phyloP scores from a whole-genome alignment of 2,113 vertebrate species.

The Laticauda laticaudata region DNA sequence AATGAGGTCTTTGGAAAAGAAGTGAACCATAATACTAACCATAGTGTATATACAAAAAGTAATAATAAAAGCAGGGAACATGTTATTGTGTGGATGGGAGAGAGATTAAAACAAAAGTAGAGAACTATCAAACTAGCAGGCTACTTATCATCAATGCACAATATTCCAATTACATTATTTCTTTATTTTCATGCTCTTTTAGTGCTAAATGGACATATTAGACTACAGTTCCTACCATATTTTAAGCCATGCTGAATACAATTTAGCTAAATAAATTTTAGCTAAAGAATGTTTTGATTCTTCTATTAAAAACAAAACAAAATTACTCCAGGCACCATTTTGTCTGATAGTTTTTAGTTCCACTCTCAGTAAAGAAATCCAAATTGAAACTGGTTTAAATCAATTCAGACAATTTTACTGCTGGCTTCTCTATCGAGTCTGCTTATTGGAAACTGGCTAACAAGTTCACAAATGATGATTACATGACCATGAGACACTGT shows the following conservation, averaged over 20 bases:
- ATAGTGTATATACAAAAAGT: not conserved
- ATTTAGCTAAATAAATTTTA: not conserved
- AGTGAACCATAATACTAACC: slow-evolving; percentile 19
- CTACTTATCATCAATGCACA: not conserved
- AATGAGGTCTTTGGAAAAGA: not conserved
- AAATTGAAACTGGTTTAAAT: not conserved
- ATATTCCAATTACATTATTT: not conserved
- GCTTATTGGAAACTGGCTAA: not conserved
- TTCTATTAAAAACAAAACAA: not conserved
- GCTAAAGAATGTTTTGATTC: not conserved
- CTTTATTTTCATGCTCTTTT: not conserved
- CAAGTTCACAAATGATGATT: not conserved
- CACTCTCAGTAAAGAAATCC: not conserved
- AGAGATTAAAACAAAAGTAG: not conserved
- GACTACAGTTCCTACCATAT: not conserved
- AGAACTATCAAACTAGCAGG: not conserved
- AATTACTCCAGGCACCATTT: not conserved
- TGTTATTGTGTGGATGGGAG: not conserved
- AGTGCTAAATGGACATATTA: not conserved
- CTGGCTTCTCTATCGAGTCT: not conserved
- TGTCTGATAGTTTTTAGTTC: not conserved
- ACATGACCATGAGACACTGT: not conserved
- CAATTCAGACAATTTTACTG: not conserved
- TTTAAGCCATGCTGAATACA: not conserved
- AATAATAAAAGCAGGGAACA: not conserved